Conservation (phyloP, 2,113 vertebrate genomes). For the Toxotes chatareus region DNA sequence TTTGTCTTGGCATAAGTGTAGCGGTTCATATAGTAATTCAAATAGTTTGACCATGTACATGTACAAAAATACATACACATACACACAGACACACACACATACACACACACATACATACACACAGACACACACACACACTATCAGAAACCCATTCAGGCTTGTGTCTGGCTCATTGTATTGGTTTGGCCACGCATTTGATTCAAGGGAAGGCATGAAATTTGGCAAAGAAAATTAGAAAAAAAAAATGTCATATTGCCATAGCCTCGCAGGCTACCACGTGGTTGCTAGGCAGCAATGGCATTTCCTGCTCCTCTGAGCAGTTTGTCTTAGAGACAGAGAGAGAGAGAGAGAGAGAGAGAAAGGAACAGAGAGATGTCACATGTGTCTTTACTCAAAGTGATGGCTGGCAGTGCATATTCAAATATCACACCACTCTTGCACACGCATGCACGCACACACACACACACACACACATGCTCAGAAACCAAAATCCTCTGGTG, state of each 20-base stretch:
- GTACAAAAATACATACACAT: background rate
- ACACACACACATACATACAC: background rate
- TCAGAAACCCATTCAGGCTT: slow-evolving; percentile 5
- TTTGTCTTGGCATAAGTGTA: slow-evolving; percentile 22
- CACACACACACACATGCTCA: slow-evolving; percentile 7
- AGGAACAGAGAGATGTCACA: slow-evolving; percentile 38
- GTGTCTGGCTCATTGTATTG: slow-evolving; percentile 11
- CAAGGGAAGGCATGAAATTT: slow-evolving; percentile 45
- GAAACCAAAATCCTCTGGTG: slow-evolving; percentile 36
- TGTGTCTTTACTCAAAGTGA: slow-evolving; percentile 49
- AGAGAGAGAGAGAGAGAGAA: slow-evolving; percentile 18
- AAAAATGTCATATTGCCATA: slow-evolving; percentile 42
- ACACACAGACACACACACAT: background rate
- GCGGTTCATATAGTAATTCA: too few relatives aligned
- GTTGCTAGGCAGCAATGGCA: slow-evolving; percentile 73
- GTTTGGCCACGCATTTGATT: slow-evolving; percentile 40
- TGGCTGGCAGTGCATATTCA: slow-evolving; percentile 67
- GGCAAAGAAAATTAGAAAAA: slow-evolving; percentile 29
- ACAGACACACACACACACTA: background rate
- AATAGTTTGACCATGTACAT: slow-evolving; percentile 14
- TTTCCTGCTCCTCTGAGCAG: slow-evolving; percentile 47
- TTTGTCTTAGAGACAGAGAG: slow-evolving; percentile 21
- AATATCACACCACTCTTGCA: slow-evolving; percentile 37
- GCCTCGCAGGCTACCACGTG: slow-evolving; percentile 27
- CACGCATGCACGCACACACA: background rate